Percentiles rank a stretch among this genome's conserved stretches.
These are phyloP conservation scores for Lepus timidus DNA, from an alignment of 2,113 vertebrate species.

Conservation along the genomic window DNA sequence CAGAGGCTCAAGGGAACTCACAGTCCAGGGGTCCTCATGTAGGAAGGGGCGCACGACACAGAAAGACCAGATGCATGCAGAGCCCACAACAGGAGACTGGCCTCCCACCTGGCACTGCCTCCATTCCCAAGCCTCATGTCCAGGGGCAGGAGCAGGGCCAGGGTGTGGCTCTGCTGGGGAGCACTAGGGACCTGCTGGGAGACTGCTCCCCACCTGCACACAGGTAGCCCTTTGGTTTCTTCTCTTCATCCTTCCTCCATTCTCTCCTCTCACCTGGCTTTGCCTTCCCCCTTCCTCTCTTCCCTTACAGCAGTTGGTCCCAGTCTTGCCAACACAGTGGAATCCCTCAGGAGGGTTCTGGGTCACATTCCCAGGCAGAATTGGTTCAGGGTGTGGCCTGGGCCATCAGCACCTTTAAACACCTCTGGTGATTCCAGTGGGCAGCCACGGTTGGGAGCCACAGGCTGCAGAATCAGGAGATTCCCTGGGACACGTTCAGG, in stretches of 20 bases:
- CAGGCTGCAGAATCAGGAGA: neutral
- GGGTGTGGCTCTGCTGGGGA: neutral
- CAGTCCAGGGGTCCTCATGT: neutral
- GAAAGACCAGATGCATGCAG: neutral
- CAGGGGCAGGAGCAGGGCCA: no score
- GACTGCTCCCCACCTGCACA: rapidly evolving
- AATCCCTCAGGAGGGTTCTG: neutral
- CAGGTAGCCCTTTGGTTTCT: neutral
- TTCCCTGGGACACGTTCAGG: neutral
- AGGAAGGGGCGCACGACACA: rapidly evolving
- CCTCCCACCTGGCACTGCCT: neutral
- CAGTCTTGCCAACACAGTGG: neutral
- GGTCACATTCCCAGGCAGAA: neutral
- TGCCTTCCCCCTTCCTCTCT: neutral
- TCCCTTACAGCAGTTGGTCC: neutral
- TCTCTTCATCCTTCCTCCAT: neutral
- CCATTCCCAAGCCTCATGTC: rapidly evolving
- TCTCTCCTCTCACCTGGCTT: neutral
- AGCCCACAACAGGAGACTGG: neutral
- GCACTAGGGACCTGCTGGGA: rapidly evolving
- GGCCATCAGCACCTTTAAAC: neutral
- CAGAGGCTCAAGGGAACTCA: neutral
- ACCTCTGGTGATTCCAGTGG: no score
- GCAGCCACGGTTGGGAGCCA: neutral
- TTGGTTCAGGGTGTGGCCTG: neutral